Percentiles rank a stretch among this genome's conserved stretches.
These are phyloP conservation scores for Proterorhinus semilunaris DNA, from an alignment of 2,113 vertebrate genomes.

Conservation along the genomic window DNA sequence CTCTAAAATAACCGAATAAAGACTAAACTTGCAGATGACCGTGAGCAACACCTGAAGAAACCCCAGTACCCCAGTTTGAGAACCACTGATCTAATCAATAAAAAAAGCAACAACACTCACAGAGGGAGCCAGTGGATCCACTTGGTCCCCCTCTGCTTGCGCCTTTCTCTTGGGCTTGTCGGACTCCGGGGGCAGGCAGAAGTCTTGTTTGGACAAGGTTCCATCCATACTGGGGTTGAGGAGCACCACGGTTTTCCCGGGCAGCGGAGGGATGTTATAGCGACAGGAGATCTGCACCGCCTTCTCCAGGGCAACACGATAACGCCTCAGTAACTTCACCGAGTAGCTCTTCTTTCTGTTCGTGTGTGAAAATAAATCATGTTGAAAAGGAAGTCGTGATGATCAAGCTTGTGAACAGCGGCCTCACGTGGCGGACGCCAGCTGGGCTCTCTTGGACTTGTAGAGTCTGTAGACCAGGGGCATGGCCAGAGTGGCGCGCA, in stretches of 20 bases:
- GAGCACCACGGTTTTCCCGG: slow-evolving; percentile 81
- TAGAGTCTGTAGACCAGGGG: slow-evolving; percentile 75
- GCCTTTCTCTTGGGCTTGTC: slow-evolving; percentile 1
- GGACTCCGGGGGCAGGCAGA: slow-evolving; percentile 59
- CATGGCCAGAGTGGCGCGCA: slow-evolving; percentile 66
- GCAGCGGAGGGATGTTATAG: slow-evolving; percentile 82
- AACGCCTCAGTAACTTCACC: slow-evolving; percentile 70
- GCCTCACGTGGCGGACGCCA: slow-evolving; percentile 71
- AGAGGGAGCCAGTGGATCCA: slow-evolving; percentile 34
- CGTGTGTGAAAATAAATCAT: too few species aligned
- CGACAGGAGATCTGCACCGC: slow-evolving; percentile 81
- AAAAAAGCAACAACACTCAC: slow-evolving; percentile 11
- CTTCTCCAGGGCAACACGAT: slow-evolving; percentile 80
- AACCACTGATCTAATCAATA: too few species aligned
- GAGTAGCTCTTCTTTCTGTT: slow-evolving; percentile 63
- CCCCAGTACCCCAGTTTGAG: too few species aligned
- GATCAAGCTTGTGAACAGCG: not conserved
- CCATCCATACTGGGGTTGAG: not conserved
- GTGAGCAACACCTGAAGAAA: too few species aligned
- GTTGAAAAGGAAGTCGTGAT: too few species aligned
- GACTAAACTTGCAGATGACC: too few species aligned
- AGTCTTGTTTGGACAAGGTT: slow-evolving; percentile 23
- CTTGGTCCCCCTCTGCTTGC: not conserved
- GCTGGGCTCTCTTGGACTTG: slow-evolving; percentile 57
- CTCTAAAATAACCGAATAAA: too few species aligned